Base-by-base conservation (phyloP, 2,797 vertebrate genomes). In the Tragopan temminckii region DNA sequence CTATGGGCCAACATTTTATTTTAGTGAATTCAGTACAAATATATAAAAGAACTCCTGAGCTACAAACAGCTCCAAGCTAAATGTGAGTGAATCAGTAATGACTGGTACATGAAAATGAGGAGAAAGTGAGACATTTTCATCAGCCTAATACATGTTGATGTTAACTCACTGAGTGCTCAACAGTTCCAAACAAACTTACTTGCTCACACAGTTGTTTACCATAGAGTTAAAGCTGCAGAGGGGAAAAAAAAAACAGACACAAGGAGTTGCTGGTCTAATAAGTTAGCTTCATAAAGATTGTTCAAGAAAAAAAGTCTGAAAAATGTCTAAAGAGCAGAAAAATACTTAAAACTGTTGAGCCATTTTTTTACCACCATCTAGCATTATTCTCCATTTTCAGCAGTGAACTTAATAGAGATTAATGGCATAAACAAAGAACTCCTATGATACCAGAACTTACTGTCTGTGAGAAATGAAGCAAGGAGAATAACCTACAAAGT, bases 391-490 rank as follows among this genome's bases (percentile, higher is more conserved):
- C 48, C 17, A 29, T 85, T 91, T 90, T 94, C 57, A 50, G 11
- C 14, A 83, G 21, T 62, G 66, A 80, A 69, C 1, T 85, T 89
- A 58, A 88, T 62, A 85, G n/a, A 92, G 68, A 89, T 85, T 89
- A 90, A 85, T 74, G 77, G 25, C 45, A 93, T 78, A 85, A 96
- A 80, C 64, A 93, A 75, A 90, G 61, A 85, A 58, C 7, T 31
- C 58, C 13, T 62, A 58, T 55, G 45, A 68, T 78, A 75, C 7
- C 13, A 80, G 79, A 91, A 89, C 24, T 90, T 69, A 62, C 29
- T 66, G 6, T 91, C 45, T 5, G 5, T 43, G 45, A 93, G 66
- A 85, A 96, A 85, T 29, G n/a, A 85, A 82, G 42, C 40, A 79
- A 35, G 25, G 42, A 90, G 20, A 83, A 80, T 71, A 80, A 62